Evolutionary conservation across 2,113 vertebrate genomes (phyloP).

Genomic region (Bubo bubo): DNA sequence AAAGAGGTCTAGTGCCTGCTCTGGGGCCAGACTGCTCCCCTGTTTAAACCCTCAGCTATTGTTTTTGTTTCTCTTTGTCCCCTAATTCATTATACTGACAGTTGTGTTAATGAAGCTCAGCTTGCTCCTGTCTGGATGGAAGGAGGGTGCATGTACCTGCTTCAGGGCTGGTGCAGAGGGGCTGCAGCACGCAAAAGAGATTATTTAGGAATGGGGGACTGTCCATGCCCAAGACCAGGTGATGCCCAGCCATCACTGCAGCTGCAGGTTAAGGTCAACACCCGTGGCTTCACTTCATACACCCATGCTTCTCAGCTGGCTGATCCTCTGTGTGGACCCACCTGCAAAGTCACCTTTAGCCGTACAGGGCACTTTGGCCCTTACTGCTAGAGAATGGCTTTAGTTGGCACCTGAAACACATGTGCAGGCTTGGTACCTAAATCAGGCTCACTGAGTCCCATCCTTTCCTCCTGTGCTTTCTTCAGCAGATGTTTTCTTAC

Average conservation of each 20-base stretch:
- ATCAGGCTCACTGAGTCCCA: neutral
- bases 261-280: neutral
- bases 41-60: neutral
- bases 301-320: neutral
- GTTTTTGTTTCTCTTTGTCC: neutral
- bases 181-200: rapidly evolving
- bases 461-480: neutral
- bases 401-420: neutral
- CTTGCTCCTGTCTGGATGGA: neutral
- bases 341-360: neutral
- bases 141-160: neutral
- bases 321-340: neutral
- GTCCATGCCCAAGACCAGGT: neutral
- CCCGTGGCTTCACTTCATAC: neutral
- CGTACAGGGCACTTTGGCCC: rapidly evolving
- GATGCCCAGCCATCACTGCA: neutral
- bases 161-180: no score
- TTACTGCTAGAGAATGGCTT: neutral
- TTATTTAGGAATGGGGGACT: neutral
- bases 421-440: rapidly evolving
- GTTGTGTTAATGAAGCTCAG: neutral
- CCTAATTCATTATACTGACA: neutral
- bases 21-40: neutral
- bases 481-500: neutral
- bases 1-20: neutral